These are phyloP conservation scores for Volucella inanis DNA, from an alignment of 2,888 invertebrate species.

Conservation along the genomic window DNA sequence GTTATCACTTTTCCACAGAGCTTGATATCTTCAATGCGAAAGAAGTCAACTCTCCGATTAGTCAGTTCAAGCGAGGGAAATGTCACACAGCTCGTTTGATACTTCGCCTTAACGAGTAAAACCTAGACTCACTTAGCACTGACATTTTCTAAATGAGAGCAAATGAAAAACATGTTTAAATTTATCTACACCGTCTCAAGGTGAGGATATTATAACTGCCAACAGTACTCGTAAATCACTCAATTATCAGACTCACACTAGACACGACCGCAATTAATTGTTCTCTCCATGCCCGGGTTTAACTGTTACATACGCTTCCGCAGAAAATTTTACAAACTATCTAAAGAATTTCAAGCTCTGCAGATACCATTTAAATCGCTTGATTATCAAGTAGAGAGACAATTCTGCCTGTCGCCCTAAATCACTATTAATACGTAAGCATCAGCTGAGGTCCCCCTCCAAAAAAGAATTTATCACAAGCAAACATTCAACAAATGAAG, in stretches of 20 bases:
- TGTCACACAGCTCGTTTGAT: background rate
- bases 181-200: slow-evolving; percentile 21
- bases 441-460: slow-evolving; percentile 53
- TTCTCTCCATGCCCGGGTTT: slow-evolving; percentile 50
- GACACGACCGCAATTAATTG: background rate
- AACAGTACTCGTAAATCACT: slow-evolving; percentile 51
- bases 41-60: too few relatives aligned
- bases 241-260: slow-evolving; percentile 17
- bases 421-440: slow-evolving; percentile 32
- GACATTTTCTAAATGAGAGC: slow-evolving; percentile 21
- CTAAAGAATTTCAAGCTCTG: background rate
- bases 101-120: too few relatives aligned
- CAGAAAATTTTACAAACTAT: background rate
- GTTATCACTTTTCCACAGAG: too few relatives aligned
- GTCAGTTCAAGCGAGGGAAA: background rate
- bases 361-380: background rate
- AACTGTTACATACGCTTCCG: slow-evolving; percentile 9
- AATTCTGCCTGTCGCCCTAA: slow-evolving; percentile 47
- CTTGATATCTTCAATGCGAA: too few relatives aligned
- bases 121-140: background rate
- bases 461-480: slow-evolving; percentile 21
- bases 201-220: slow-evolving; percentile 47
- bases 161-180: slow-evolving; percentile 4
- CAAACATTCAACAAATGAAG: slow-evolving; percentile 55
- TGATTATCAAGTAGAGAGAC: slow-evolving; percentile 25